Evolutionary conservation across 2,888 invertebrate species (phyloP), one percentile per base, ranked within the genome.

Genomic region (Lydus trimaculatus): DNA sequence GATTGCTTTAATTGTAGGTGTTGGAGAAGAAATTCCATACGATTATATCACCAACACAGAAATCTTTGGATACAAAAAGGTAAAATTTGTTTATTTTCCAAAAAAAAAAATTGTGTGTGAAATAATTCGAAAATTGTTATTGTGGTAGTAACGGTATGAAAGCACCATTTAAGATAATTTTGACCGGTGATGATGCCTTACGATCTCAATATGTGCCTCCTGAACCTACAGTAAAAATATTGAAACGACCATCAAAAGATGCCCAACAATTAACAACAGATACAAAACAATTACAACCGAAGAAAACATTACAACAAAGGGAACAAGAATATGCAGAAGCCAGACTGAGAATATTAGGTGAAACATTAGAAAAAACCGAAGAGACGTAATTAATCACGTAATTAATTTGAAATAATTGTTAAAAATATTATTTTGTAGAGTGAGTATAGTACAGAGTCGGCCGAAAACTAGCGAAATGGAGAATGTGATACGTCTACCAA

Each of bases 291-390:
- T 87, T 87, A 77, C 91, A 92, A 76, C 94, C 94, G 52, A 92
- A 94, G 67, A 94, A 95, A 85, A 92, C 94, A 58, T 85, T 94
- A 59, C 92, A 94, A 85, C 94, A 98, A 89, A 89, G 97, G 78
- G 96, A 97, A 85, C 95, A 95, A 81, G 97, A 96, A 81, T 98
- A 98, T 83, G 96, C 96, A 15, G 94, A 96, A 84, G 97, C 97
- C 23, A 90, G 97, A 75, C 89, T 95, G 74, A 89, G 97, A 82
- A 97, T 98, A 85, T 86, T 97, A 77, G 97, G 97, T 17, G 93
- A 95, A 83, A 94, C 94, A 64, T 93, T 92, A 83, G 92, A 93
- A 0, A 94, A 94, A 81, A 94, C 94, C 84, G 87, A 78, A 31
- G 90, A 90, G 82, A 89, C 88, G 90, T 90, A 85, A 43, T 84